A percentile compares a stretch with the other conserved stretches of the same genome.
Conservation (phyloP, 2,888 invertebrate species). For the Chrysotoxum bicinctum region DNA sequence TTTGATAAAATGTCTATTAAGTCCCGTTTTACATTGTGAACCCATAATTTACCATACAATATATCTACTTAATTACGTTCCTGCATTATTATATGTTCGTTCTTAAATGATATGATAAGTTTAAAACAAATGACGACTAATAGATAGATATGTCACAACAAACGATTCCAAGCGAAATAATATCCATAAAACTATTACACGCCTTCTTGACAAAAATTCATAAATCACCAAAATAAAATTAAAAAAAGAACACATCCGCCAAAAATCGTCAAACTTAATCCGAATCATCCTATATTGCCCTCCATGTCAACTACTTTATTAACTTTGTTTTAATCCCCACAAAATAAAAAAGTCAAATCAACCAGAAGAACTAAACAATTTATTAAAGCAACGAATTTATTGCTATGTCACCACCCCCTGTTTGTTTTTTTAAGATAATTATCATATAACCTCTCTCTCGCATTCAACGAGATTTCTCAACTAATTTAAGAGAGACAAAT, state of each 20-base stretch:
- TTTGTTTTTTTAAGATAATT: background rate
- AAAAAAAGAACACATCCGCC: background rate
- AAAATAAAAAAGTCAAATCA: background rate
- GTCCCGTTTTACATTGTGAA: no score
- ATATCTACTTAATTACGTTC: no score
- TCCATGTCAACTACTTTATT: constrained; percentile 12
- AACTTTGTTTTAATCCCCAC: background rate
- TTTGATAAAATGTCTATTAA: no score
- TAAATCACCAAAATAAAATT: background rate
- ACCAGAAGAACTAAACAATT: background rate
- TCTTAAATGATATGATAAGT: no score
- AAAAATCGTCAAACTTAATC: background rate
- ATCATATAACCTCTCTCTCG: constrained; percentile 2
- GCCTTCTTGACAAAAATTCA: background rate
- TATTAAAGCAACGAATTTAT: constrained; percentile 10
- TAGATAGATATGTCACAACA: background rate
- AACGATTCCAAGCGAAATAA: background rate
- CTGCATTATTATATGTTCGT: no score
- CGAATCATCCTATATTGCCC: background rate
- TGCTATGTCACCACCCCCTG: constrained; percentile 22
- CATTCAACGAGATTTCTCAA: constrained; percentile 12
- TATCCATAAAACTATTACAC: background rate
- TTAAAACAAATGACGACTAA: background rate
- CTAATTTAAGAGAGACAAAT: constrained; percentile 20
- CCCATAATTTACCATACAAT: no score